phyloP scores from a whole-genome alignment of 2,113 vertebrate genomes.

The Neomonachus schauinslandi region DNA sequence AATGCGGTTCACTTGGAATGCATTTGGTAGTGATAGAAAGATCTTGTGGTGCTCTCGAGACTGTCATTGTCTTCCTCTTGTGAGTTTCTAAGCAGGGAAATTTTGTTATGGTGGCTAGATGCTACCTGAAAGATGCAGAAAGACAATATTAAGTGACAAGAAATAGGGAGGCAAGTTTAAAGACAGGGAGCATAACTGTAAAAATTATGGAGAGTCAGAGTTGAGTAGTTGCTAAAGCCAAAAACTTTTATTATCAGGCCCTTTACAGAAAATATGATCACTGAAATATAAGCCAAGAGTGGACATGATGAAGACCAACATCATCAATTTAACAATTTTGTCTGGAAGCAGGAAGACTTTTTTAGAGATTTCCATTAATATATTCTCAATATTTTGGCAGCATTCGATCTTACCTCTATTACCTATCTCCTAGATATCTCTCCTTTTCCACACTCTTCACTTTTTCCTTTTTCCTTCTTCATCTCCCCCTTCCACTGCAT shows the following conservation, averaged over 20 bases:
- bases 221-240: background rate
- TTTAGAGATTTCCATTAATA: background rate
- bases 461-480: background rate
- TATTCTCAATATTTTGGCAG: background rate
- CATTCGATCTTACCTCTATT: background rate
- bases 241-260: background rate
- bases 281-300: background rate
- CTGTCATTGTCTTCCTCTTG: background rate
- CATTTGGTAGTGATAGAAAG: background rate
- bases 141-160: background rate
- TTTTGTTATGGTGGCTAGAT: slow-evolving; percentile 4
- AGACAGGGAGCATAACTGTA: background rate
- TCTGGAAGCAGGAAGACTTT: background rate
- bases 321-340: background rate
- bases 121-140: background rate
- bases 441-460: background rate
- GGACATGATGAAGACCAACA: background rate
- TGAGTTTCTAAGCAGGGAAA: background rate
- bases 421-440: background rate
- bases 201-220: background rate
- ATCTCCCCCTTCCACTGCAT: background rate
- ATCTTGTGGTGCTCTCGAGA: background rate
- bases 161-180: background rate
- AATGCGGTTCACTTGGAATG: background rate
- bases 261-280: background rate